Evolutionary conservation across 2,888 invertebrate species (phyloP).

Genomic region (Apantesis nais): DNA sequence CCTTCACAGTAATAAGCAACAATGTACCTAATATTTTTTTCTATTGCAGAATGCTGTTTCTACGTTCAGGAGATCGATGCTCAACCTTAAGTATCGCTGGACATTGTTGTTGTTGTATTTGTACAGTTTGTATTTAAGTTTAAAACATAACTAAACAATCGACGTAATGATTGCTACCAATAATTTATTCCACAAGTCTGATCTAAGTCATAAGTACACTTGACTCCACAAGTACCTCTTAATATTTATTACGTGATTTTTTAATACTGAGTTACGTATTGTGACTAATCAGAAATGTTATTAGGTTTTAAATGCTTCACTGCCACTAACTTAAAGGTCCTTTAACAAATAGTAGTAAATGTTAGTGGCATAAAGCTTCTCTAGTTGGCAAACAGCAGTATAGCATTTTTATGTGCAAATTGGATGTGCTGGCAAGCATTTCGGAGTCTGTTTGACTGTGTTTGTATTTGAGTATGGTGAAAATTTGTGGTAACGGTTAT

Average conservation of each 20-base stretch:
- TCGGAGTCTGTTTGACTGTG: neutral
- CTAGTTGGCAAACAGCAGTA: neutral
- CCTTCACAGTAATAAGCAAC: no score
- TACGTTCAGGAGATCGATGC: conserved; percentile 55
- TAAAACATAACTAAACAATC: neutral
- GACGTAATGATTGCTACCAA: conserved; percentile 9
- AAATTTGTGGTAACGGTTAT: neutral
- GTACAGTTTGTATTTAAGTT: conserved; percentile 65
- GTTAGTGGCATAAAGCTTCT: neutral
- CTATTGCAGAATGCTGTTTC: conserved; percentile 69
- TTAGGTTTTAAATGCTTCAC: neutral
- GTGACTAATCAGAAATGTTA: neutral
- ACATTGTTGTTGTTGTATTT: conserved; percentile 70
- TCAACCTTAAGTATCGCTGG: conserved; percentile 71
- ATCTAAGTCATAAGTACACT: conserved; percentile 29
- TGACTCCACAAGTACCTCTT: conserved; percentile 16
- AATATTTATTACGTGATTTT: conserved; percentile 3
- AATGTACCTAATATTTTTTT: conserved; percentile 17
- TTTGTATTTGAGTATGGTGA: neutral
- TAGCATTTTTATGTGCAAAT: neutral
- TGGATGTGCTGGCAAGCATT: neutral
- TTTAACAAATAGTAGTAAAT: neutral
- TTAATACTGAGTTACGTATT: neutral
- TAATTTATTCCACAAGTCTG: conserved; percentile 29
- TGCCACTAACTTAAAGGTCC: neutral